These are phyloP conservation scores for Macrosoma leucophasiata DNA, from an alignment of 2,888 invertebrate genomes.

Conservation along the genomic window DNA sequence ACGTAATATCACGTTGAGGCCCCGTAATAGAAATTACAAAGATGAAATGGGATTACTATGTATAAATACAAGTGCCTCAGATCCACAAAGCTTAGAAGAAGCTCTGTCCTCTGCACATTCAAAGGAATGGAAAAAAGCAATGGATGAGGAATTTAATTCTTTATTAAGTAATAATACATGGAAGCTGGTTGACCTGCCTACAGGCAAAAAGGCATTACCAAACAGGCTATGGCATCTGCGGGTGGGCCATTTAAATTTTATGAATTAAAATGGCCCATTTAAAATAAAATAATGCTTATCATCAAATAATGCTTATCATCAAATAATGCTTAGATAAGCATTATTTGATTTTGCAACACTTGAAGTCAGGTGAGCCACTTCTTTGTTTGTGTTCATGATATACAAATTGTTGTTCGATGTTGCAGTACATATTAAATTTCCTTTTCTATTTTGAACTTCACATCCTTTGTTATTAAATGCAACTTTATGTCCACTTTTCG, in stretches of 20 bases:
- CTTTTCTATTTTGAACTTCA: conserved; percentile 5
- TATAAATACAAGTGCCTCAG: conserved; percentile 1
- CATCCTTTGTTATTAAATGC: conserved; percentile 7
- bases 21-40: neutral
- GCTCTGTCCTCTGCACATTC: conserved; percentile 3
- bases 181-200: conserved; percentile 12
- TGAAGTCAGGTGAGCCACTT: conserved; percentile 8
- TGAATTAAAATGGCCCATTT: too few relatives aligned
- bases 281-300: too few relatives aligned
- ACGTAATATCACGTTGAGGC: conserved; percentile 4
- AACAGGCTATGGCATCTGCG: too few relatives aligned
- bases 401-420: conserved; percentile 20
- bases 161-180: conserved; percentile 23
- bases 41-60: conserved; percentile 1
- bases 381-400: conserved; percentile 11
- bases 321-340: too few relatives aligned
- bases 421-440: conserved; percentile 15
- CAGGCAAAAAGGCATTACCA: conserved; percentile 17
- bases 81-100: neutral
- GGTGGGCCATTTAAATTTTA: conserved; percentile 12
- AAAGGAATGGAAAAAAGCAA: conserved; percentile 9
- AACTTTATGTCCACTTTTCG: conserved; percentile 13
- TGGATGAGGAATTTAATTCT: conserved; percentile 21
- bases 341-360: too few relatives aligned
- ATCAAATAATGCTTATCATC: too few relatives aligned